Conservation (phyloP, 2,888 invertebrate species). For the Cartodere bifasciata region DNA sequence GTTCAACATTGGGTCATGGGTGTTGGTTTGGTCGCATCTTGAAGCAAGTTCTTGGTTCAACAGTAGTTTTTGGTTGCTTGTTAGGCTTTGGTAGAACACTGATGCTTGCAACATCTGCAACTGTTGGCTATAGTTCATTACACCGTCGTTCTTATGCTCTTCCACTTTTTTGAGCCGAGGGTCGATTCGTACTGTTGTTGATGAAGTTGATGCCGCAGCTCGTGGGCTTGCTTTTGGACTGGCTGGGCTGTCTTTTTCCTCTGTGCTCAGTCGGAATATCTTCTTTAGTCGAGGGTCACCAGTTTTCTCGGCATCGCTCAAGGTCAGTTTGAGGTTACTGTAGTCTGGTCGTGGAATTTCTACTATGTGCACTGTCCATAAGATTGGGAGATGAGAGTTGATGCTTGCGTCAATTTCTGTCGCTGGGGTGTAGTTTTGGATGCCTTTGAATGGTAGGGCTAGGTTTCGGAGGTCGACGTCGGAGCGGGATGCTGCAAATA, state of each 20-base stretch:
- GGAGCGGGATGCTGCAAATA: constrained; percentile 36
- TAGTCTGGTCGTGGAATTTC: constrained; percentile 65
- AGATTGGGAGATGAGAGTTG: constrained; percentile 61
- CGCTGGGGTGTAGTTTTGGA: constrained; percentile 69
- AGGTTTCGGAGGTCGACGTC: constrained; percentile 66
- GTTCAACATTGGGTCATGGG: constrained; percentile 47
- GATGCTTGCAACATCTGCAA: constrained; percentile 53
- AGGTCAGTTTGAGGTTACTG: constrained; percentile 56
- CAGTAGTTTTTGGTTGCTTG: constrained; percentile 58
- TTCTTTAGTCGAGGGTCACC: constrained; percentile 65
- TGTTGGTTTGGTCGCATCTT: constrained; percentile 41
- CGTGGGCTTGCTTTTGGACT: constrained; percentile 35
- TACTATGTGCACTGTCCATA: constrained; percentile 47
- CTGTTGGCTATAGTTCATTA: constrained; percentile 43
- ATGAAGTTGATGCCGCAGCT: constrained; percentile 23
- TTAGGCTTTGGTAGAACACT: constrained; percentile 56
- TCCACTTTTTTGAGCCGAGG: constrained; percentile 29
- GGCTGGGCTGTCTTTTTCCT: constrained; percentile 46
- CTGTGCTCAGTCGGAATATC: constrained; percentile 54
- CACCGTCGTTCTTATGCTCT: constrained; percentile 19
- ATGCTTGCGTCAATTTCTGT: constrained; percentile 78
- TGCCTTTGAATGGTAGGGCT: constrained; percentile 62
- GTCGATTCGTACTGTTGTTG: constrained; percentile 20
- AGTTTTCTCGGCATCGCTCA: constrained; percentile 56
- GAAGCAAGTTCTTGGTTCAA: constrained; percentile 55